A percentile compares a stretch with the other conserved stretches of the same genome.
phyloP scores from a whole-genome alignment of 2,888 invertebrate genomes.

The Criorhina ranunculi region DNA sequence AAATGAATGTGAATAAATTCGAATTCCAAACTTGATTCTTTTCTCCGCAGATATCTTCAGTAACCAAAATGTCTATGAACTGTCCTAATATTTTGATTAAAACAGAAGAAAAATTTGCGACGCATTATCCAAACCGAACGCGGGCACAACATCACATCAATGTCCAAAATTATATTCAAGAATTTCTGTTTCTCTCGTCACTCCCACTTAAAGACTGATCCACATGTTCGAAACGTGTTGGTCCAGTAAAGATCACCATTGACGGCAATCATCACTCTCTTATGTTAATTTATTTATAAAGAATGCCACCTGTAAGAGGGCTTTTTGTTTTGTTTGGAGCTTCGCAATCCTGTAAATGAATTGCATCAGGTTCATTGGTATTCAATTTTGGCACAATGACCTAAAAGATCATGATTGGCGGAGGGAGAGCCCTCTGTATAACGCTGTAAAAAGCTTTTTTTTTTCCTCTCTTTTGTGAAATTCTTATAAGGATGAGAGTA shows the following conservation, averaged over 20 bases:
- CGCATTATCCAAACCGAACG: constrained; percentile 45
- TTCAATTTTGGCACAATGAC: constrained; percentile 44
- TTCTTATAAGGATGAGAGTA: constrained; percentile 13
- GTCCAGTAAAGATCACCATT: not conserved
- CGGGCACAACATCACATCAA: constrained; percentile 17
- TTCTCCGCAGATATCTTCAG: constrained; percentile 8
- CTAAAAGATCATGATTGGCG: constrained; percentile 15
- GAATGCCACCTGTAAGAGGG: constrained; percentile 18
- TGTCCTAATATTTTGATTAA: constrained; percentile 41
- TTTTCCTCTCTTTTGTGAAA: not conserved
- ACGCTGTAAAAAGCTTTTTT: not conserved
- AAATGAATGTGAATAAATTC: constrained; percentile 15
- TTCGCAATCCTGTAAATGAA: constrained; percentile 23
- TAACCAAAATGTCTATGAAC: constrained; percentile 48
- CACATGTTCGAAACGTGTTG: not conserved
- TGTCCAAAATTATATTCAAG: constrained; percentile 37
- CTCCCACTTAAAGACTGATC: not conserved
- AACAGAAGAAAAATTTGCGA: constrained; percentile 37
- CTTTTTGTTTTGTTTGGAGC: not conserved
- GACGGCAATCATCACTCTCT: not conserved
- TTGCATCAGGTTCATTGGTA: constrained; percentile 56
- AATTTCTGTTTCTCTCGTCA: constrained; percentile 24
- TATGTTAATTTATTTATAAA: not conserved
- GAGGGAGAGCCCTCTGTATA: not conserved
- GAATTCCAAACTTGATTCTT: not conserved